Evolutionary conservation across 2,113 vertebrate species (phyloP), one percentile per base, ranked within the genome.

Genomic region (Ictalurus furcatus): DNA sequence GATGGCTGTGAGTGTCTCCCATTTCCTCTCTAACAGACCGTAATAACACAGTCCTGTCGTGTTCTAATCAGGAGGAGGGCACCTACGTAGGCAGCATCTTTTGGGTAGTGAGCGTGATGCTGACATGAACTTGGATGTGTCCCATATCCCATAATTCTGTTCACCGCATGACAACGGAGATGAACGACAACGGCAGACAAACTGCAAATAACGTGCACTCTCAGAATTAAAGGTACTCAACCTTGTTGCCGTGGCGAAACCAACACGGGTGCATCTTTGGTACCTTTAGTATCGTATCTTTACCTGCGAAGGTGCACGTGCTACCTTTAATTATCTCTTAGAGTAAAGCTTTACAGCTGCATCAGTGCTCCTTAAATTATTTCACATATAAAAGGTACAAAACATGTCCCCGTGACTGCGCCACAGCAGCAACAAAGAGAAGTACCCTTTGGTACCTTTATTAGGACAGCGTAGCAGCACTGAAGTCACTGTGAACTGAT

Each of bases 1-100:
- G 97, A 95, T 99, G 98, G 98, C 97, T 99, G 98, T 99, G 95
- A 99, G 98, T 97, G 94, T 93, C 82, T 81, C 54, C 63, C 54
- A 52, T 69, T 87, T 30, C 65, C 78, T 80, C 48, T 56, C 48
- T 79, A 54, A 52, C 28, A 0, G 1, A 52, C 4, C 1, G 3
- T 17, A 17, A 52, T 78, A 3, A 52, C 74, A 52, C 25, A 17
- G 2, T 16, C 76, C 78, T 56, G 52, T 78, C 71, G 0, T 6
- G 44, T 6, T 52, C 44, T 28, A 25, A 16, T 56, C 48, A 54
- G 74, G 40, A 54, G 48, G 28, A 56, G 6, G 74, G 40, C 21
- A 21, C 74, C 74, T 78, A 48, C 74, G 7, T 40, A 40, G 34
- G 17, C 71, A 21, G 71, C 71, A 74, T 52, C 44, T 52, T 6